Evolutionary conservation across 2,888 invertebrate genomes (phyloP).

Genomic region (Acronicta aceris): DNA sequence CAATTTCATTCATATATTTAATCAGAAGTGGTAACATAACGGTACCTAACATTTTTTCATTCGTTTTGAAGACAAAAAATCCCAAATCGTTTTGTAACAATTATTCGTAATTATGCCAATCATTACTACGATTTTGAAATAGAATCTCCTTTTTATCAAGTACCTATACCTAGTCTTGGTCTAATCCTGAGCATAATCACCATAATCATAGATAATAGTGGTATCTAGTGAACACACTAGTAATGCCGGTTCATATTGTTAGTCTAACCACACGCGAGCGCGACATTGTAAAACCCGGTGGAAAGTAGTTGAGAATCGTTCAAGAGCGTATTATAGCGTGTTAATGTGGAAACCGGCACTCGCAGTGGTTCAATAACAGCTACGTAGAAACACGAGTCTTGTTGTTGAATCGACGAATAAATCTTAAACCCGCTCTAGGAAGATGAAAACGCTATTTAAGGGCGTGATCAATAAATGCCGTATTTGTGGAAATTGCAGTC

Average conservation of each 20-base stretch:
- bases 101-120: too few species aligned
- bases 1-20: too few species aligned
- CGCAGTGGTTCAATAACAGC: slow-evolving; percentile 20
- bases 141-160: too few species aligned
- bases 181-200: too few species aligned
- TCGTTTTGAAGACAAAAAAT: too few species aligned
- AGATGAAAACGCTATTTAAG: slow-evolving; percentile 26
- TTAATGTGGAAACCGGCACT: slow-evolving; percentile 34
- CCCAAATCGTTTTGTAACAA: too few species aligned
- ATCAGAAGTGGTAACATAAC: too few species aligned
- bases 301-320: slow-evolving; percentile 27
- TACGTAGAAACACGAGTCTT: slow-evolving; percentile 19
- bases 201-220: neutral
- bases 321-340: slow-evolving; percentile 30
- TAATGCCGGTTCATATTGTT: slow-evolving; percentile 1
- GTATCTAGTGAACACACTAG: neutral
- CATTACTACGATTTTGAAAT: too few species aligned
- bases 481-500: slow-evolving; percentile 33
- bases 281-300: slow-evolving; percentile 19
- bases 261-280: neutral
- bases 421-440: slow-evolving; percentile 20
- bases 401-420: slow-evolving; percentile 33
- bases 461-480: slow-evolving; percentile 33
- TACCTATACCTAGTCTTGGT: too few species aligned
- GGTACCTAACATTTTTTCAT: too few species aligned